Evolutionary conservation across 1,140 invertebrate species (phyloP).

Genomic region (Pogonomyrmex californicus): DNA sequence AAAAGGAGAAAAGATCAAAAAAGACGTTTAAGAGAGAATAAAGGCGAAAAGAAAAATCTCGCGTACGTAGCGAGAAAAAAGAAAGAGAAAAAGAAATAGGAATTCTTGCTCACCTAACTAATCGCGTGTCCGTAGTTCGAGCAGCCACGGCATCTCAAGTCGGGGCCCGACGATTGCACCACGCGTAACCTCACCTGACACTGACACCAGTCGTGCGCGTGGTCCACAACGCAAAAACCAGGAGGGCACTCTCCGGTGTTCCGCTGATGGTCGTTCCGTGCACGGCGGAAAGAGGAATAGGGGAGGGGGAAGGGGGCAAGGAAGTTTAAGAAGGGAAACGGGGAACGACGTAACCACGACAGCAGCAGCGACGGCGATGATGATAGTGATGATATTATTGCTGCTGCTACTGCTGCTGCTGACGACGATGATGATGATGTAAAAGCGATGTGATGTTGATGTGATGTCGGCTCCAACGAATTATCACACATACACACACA

Average conservation of each 20-base stretch:
- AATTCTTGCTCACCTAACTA: conserved; percentile 83
- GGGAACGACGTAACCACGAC: neutral
- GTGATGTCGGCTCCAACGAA: neutral
- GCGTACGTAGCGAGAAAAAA: neutral
- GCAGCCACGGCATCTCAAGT: conserved; percentile 85
- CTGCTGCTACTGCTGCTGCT: no score
- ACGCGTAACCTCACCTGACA: conserved; percentile 80
- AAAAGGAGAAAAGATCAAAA: neutral
- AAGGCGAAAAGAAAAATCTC: conserved; percentile 23
- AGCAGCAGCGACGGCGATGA: neutral
- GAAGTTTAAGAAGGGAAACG: neutral
- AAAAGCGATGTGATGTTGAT: neutral
- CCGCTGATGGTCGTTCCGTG: neutral
- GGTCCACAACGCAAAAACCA: conserved; percentile 67
- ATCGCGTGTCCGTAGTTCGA: conserved; percentile 83
- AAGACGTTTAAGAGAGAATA: neutral
- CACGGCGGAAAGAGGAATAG: neutral
- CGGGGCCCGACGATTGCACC: conserved; percentile 79
- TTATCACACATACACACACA: neutral
- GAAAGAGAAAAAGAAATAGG: neutral
- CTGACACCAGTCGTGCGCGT: conserved; percentile 71
- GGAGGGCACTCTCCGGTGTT: conserved; percentile 55
- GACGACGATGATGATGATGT: neutral
- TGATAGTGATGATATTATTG: no score
- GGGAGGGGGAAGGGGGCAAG: no score